phyloP scores from a whole-genome alignment of 1,140 invertebrate species.

The Helicoverpa zea region DNA sequence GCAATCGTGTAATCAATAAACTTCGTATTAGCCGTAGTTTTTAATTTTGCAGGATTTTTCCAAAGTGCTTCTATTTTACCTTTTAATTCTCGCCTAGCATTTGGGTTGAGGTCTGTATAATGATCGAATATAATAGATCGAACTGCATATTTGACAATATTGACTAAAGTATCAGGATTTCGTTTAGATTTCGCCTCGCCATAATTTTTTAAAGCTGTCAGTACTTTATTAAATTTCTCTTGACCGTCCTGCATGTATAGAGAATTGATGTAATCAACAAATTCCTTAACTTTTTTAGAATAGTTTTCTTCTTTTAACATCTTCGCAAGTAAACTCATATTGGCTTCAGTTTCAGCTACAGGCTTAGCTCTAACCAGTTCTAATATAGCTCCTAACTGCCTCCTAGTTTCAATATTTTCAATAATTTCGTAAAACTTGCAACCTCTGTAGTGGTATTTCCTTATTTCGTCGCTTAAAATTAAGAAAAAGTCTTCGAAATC shows the following conservation, averaged over 20 bases:
- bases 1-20: too few relatives aligned
- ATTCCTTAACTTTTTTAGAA: slow-evolving; percentile 25
- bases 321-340: slow-evolving; percentile 45
- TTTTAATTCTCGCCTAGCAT: slow-evolving; percentile 49
- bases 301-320: slow-evolving; percentile 41
- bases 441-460: slow-evolving; percentile 56
- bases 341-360: slow-evolving; percentile 39
- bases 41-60: not conserved
- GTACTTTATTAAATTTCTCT: slow-evolving; percentile 53
- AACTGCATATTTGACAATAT: slow-evolving; percentile 49
- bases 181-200: slow-evolving; percentile 18
- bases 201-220: slow-evolving; percentile 48
- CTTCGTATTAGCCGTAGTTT: not conserved
- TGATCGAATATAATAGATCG: slow-evolving; percentile 57
- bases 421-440: slow-evolving; percentile 57
- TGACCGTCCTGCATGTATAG: slow-evolving; percentile 57
- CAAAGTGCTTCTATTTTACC: slow-evolving; percentile 45
- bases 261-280: slow-evolving; percentile 60
- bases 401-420: slow-evolving; percentile 51
- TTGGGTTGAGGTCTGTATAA: slow-evolving; percentile 49
- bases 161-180: slow-evolving; percentile 38
- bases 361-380: slow-evolving; percentile 42
- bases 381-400: slow-evolving; percentile 53
- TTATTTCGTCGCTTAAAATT: slow-evolving; percentile 57
- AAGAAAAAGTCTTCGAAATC: slow-evolving; percentile 57